phyloP scores from a whole-genome alignment of 2,888 invertebrate species.

The Cataglyphis livida region DNA sequence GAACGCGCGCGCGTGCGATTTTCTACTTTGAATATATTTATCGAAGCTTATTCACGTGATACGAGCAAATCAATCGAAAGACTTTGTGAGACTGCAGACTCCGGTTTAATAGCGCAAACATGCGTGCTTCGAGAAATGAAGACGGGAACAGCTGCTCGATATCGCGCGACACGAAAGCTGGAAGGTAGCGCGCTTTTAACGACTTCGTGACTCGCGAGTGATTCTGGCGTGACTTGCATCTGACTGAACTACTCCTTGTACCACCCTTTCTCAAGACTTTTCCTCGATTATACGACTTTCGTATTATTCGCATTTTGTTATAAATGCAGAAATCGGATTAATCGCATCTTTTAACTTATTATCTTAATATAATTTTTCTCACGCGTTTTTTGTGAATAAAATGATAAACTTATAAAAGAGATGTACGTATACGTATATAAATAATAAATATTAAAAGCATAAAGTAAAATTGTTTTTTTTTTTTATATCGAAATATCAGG shows the following conservation, averaged over 20 bases:
- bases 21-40: conserved; percentile 29
- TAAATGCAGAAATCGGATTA: neutral
- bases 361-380: neutral
- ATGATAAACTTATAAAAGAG: neutral
- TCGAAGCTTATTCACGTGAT: conserved; percentile 58
- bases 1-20: neutral
- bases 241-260: conserved; percentile 10
- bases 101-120: conserved; percentile 45
- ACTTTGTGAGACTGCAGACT: conserved; percentile 55
- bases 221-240: conserved; percentile 64
- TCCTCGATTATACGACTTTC: neutral
- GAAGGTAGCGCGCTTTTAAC: neutral
- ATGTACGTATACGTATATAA: neutral
- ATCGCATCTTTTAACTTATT: neutral
- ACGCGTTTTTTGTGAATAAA: neutral
- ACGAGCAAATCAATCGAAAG: conserved; percentile 62
- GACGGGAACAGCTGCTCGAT: conserved; percentile 45
- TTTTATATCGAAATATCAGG: neutral
- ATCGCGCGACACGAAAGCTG: conserved; percentile 61
- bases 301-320: neutral
- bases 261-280: neutral
- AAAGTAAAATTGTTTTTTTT: neutral
- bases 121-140: conserved; percentile 58
- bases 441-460: neutral
- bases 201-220: conserved; percentile 50